These are phyloP conservation scores for Rattus norvegicus DNA, from an alignment of 2,113 vertebrate genomes.

Conservation along the genomic window DNA sequence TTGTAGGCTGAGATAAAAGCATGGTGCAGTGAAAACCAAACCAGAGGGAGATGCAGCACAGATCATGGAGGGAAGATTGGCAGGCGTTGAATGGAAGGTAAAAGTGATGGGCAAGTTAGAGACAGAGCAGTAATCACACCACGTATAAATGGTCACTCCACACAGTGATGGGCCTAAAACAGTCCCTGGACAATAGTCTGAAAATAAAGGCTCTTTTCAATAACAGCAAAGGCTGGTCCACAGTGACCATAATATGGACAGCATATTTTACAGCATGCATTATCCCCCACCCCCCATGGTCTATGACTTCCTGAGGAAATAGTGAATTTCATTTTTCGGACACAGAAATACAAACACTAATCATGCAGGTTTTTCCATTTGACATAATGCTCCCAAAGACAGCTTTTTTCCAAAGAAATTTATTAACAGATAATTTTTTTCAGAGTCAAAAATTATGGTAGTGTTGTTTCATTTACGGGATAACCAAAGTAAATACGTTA, in stretches of 20 bases:
- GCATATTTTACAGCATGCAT: not conserved
- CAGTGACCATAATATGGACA: not conserved
- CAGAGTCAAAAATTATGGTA: not conserved
- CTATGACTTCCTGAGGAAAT: not conserved
- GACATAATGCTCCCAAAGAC: not conserved
- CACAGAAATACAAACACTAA: not conserved
- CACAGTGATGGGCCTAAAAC: constrained; percentile 12
- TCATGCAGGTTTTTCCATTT: not conserved
- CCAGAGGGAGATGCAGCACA: not conserved
- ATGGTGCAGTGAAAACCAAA: not conserved
- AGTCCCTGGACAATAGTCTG: not conserved
- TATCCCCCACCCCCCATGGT: rapidly evolving
- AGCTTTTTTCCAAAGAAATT: not conserved
- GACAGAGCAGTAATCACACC: not conserved
- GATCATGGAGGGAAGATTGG: not conserved
- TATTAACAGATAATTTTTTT: not conserved
- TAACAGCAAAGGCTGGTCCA: not conserved
- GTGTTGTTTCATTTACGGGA: not conserved
- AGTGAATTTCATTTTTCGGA: not conserved
- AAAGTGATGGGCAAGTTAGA: not conserved
- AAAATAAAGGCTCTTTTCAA: not conserved
- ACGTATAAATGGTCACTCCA: not conserved
- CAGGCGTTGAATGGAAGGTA: not conserved
- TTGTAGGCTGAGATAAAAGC: not conserved
- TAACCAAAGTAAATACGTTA: not conserved